Base-by-base conservation (phyloP, 2,113 vertebrate species). In the Daubentonia madagascariensis region DNA sequence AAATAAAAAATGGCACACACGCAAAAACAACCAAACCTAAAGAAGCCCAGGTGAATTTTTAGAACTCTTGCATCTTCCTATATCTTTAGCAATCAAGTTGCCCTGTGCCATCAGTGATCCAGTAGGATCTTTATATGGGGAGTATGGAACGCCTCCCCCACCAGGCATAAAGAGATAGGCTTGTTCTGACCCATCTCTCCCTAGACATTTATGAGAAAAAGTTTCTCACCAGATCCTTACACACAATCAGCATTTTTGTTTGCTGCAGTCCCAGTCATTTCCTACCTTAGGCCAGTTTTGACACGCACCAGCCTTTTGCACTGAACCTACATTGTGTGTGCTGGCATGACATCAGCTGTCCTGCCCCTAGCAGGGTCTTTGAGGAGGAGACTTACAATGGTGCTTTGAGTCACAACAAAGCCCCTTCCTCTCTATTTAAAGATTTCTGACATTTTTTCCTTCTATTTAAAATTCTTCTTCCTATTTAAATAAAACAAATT, bases 201-300 rank as follows among this genome's bases (percentile, higher is more conserved):
- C 52, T 52, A 97, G 86, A 91, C 91, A 96, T 83, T 97, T 92
- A 83, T 8, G 30, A 95, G 89, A 96, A 97, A 86, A 88, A 92
- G 61, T 81, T 75, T 97, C 95, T 98, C 78, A 87, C 43, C 92
- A 90, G 83, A 90, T 91, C 93, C 94, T 75, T 79, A 80, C 72
- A 67, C 43, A 96, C 92, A 93, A 97, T 97, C 97, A 97, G 96
- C 97, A 98, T 93, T 96, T 98, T 85, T 97, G 95, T 94, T 92
- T 40, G 52, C 37, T 43, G 48, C n/a, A 7, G 57, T 97, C 93
- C 87, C 7, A 72, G 45, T 43, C 94, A 97, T 96, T 98, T 98
- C 97, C 98, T 89, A 96, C 96, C 95, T 84, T 73, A 12, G 80
- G 37, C 94, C 91, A 40, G 87, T 96, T 89, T 81, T 16, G 32